Conservation (phyloP, 2,797 vertebrate species). For the Parambassis ranga region DNA sequence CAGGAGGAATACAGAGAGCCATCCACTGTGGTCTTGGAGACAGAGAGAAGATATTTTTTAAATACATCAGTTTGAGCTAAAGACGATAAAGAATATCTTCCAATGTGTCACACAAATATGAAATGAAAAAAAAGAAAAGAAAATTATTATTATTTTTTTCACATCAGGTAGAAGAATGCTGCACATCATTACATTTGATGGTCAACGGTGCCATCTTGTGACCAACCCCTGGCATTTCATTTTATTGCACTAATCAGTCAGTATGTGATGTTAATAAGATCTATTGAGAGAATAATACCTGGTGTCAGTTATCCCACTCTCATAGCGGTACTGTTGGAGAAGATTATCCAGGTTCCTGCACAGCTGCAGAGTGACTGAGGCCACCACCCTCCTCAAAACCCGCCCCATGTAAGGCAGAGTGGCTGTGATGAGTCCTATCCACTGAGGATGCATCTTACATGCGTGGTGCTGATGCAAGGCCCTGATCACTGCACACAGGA, state of each 20-base stretch:
- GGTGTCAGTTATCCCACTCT: constrained; percentile 88
- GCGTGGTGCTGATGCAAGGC: constrained; percentile 96
- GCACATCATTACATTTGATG: not conserved
- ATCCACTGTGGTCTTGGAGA: constrained; percentile 92
- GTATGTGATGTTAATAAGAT: not conserved
- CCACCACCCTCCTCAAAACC: constrained; percentile 92
- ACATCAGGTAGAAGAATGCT: not conserved
- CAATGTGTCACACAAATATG: not conserved
- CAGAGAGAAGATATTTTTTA: not conserved
- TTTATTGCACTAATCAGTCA: not conserved
- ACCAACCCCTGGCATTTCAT: not conserved
- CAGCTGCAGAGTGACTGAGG: constrained; percentile 95
- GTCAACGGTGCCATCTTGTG: constrained; percentile 63
- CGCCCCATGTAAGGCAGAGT: constrained; percentile 97
- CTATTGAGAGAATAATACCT: constrained; percentile 77
- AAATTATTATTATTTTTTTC: too few species aligned
- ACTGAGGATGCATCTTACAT: constrained; percentile 98
- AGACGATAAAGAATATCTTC: too few species aligned
- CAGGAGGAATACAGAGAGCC: constrained; percentile 94
- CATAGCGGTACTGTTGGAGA: constrained; percentile 96
- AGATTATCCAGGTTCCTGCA: constrained; percentile 97
- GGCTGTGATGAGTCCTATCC: constrained; percentile 95
- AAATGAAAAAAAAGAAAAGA: too few species aligned
- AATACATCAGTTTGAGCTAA: too few species aligned
- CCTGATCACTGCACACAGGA: constrained; percentile 95